These are phyloP conservation scores for Argyrosomus japonicus DNA, from an alignment of 2,113 vertebrate species.

Conservation along the genomic window DNA sequence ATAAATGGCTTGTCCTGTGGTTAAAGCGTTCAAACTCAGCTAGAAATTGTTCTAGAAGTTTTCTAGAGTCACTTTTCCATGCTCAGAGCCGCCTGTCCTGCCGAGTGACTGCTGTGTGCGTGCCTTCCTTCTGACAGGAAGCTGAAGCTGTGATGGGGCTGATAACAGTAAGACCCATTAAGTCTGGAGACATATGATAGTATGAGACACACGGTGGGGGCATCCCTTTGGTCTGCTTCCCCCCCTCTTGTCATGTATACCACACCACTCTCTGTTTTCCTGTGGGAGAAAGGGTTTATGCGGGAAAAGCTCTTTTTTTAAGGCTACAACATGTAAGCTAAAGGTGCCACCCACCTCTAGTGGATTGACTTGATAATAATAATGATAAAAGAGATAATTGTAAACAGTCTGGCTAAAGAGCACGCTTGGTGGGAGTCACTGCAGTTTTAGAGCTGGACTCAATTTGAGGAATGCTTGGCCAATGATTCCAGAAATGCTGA, in stretches of 20 bases:
- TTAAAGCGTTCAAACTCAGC: constrained; percentile 5
- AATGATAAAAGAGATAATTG: constrained; percentile 29
- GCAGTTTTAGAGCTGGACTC: constrained; percentile 8
- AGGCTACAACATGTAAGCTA: background rate
- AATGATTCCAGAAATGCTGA: constrained; percentile 63
- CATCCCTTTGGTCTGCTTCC: constrained; percentile 60
- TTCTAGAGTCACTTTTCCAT: constrained; percentile 23
- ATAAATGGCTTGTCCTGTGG: background rate
- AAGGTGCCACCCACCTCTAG: constrained; percentile 2
- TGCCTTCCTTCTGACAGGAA: constrained; percentile 77
- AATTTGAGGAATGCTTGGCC: constrained; percentile 47
- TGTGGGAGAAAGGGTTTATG: constrained; percentile 12
- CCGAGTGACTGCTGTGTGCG: constrained; percentile 62
- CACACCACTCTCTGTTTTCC: constrained; percentile 47
- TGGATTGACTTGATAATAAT: constrained; percentile 37
- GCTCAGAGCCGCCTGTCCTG: constrained; percentile 20
- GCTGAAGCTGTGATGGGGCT: constrained; percentile 66
- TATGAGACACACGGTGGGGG: constrained; percentile 63
- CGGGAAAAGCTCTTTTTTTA: constrained; percentile 3
- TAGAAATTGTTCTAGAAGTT: constrained; percentile 6
- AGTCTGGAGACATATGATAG: constrained; percentile 77
- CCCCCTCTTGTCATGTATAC: constrained; percentile 50
- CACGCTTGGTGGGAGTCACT: background rate
- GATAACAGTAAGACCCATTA: constrained; percentile 77
- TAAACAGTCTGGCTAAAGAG: constrained; percentile 1